Base-by-base conservation (phyloP, 2,113 vertebrate species). In the Rostratula benghalensis region DNA sequence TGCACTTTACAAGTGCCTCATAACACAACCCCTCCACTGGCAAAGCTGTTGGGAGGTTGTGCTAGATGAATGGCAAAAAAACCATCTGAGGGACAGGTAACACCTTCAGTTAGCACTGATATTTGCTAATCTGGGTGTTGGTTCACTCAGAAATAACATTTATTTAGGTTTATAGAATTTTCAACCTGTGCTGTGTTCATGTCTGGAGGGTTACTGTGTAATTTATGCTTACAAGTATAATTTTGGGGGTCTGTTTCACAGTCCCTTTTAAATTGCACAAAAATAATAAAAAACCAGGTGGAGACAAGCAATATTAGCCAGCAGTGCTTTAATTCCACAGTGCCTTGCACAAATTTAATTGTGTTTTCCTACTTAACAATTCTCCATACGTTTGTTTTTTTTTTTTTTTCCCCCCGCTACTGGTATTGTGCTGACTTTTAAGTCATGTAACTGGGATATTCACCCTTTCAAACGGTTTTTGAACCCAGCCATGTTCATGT, bases 181-280 rank as follows among this genome's bases (percentile, higher is more conserved):
- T 83, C 3, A 16, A 3, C 11, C 24, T 54, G 13, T 50, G 39
- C 16, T 0, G 0, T 50, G 4, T 39, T 84, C n/a, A 73, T 14
- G 30, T 43, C 35, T 57, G 63, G 15, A 87, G 20, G 22, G 1
- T 64, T 21, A 51, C 18, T 33, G 5, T 11, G 23, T 30, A 51
- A 43, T 77, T 68, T 67, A 37, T 37, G 11, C 9, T 56, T 76
- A 5, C 11, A 75, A 25, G 25, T 51, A 18, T 5, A 8, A 19
- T 50, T 48, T 48, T 23, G 12, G 17, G 3, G 11, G 6, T 59
- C 16, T 41, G 5, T 22, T 76, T 79, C 31, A 86, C 59, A 7
- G 14, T 37, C 7, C 9, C 5, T 53, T 83, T 70, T 16, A 43
- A 67, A 79, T 43, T 27, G 7, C 27, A 37, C 28, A 45, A 60